Conservation (phyloP, 2,888 invertebrate genomes). For the Parnassius orleans region DNA sequence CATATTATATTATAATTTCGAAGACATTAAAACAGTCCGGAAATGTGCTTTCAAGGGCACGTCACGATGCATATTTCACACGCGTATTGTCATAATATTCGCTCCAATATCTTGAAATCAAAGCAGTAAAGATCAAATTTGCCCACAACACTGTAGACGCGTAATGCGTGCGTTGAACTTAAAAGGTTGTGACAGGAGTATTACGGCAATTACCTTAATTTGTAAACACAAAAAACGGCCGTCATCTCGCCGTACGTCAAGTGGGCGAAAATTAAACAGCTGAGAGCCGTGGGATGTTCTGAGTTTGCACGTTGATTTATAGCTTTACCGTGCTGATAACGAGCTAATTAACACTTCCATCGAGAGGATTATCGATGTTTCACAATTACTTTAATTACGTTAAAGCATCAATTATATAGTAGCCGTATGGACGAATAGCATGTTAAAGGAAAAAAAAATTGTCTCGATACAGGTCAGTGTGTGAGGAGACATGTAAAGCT, state of each 20-base stretch:
- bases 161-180: slow-evolving; percentile 72
- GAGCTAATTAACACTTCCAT: slow-evolving; percentile 45
- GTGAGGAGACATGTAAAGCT: neutral
- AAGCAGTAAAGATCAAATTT: slow-evolving; percentile 50
- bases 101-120: slow-evolving; percentile 49
- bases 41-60: slow-evolving; percentile 62
- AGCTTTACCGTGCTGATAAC: slow-evolving; percentile 45
- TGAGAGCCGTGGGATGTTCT: slow-evolving; percentile 35
- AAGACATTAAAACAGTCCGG: slow-evolving; percentile 72
- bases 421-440: no score
- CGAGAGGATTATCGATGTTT: slow-evolving; percentile 51
- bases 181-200: slow-evolving; percentile 75
- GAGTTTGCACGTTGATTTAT: slow-evolving; percentile 4
- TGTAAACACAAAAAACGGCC: slow-evolving; percentile 72
- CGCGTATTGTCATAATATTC: slow-evolving; percentile 47
- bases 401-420: no score
- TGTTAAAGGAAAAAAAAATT: no score
- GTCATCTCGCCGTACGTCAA: slow-evolving; percentile 54
- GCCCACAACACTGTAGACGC: slow-evolving; percentile 41
- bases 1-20: slow-evolving; percentile 66
- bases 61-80: slow-evolving; percentile 61
- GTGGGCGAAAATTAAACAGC: slow-evolving; percentile 56
- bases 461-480: slow-evolving; percentile 33
- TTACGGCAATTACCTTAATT: slow-evolving; percentile 76
- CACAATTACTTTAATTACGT: slow-evolving; percentile 43